phyloP scores from a whole-genome alignment of 2,888 invertebrate species.

The Pheosia tremula region DNA sequence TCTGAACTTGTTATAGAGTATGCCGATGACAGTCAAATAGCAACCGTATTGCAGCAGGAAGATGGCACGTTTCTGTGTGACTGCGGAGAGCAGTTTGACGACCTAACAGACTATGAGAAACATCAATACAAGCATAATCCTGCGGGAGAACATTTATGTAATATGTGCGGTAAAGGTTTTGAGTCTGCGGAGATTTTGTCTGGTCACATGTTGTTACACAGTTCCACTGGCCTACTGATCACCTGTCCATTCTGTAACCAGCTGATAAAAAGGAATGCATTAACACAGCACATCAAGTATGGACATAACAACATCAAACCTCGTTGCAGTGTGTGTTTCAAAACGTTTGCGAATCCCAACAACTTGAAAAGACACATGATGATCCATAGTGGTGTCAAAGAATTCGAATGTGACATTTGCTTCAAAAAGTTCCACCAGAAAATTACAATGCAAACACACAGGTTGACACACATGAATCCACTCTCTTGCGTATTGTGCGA shows the following conservation, averaged over 20 bases:
- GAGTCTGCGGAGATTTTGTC: slow-evolving; percentile 75
- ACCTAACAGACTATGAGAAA: slow-evolving; percentile 69
- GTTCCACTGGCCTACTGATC: slow-evolving; percentile 58
- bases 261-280: slow-evolving; percentile 63
- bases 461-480: slow-evolving; percentile 70
- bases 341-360: slow-evolving; percentile 79
- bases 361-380: slow-evolving; percentile 80
- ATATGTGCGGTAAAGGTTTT: slow-evolving; percentile 76
- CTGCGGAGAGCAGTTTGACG: slow-evolving; percentile 74
- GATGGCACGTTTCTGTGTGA: slow-evolving; percentile 75
- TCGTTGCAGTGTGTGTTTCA: slow-evolving; percentile 67
- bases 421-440: slow-evolving; percentile 76
- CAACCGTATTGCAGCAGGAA: slow-evolving; percentile 71
- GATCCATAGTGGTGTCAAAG: slow-evolving; percentile 74
- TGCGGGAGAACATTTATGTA: slow-evolving; percentile 69
- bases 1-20: slow-evolving; percentile 78
- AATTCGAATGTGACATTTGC: slow-evolving; percentile 79
- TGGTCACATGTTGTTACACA: slow-evolving; percentile 76
- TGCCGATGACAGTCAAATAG: slow-evolving; percentile 71
- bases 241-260: slow-evolving; percentile 75
- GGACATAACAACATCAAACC: slow-evolving; percentile 76
- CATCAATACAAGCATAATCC: slow-evolving; percentile 74
- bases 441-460: slow-evolving; percentile 80
- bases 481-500: slow-evolving; percentile 71
- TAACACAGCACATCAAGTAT: slow-evolving; percentile 79